Base-by-base conservation (phyloP, 2,888 invertebrate genomes). In the Rhagium mordax region DNA sequence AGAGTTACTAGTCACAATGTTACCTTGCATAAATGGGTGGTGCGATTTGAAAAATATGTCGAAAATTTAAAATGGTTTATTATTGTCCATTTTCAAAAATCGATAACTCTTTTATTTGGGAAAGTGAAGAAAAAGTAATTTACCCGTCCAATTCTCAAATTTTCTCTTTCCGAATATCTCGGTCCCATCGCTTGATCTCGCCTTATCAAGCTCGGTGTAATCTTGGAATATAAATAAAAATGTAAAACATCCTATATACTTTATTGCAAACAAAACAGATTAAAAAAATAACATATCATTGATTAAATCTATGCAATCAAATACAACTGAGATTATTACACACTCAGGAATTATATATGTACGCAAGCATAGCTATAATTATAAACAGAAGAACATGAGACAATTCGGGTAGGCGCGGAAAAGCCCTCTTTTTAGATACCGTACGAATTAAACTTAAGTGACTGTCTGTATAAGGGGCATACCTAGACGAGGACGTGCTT, bases 401-500 rank as follows among this genome's bases (percentile, higher is more conserved):
- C 2, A 65, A 41, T 21, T 7, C 15, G 6, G 65, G 53, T 20
- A 65, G 3, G 0, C n/a, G 10, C 3, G 65, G 65, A 29, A 33
- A 3, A n/a, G 21, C 7, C 13, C 65, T 53, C n/a, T 65, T 65
- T 13, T 29, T 65, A 13, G 53, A 33, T 29, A 41, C 1, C 1
- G 3, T 33, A 15, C 20, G 13, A 33, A 65, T 65, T 2, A 93
- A 86, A 41, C 89, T 91, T 67, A 94, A 86, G 85, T 96, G 96
- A 57, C 90, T 90, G 6, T 95, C 94, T 0, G 93, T 89, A 86
- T 96, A 96, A 0, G 96, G 96, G 0, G 96, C 96, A 89, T 96
- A 96, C 72, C 96, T 93, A 3, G 90, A 89, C 91, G 91, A 88
- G 77, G 90, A 90, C 55, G 93, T 79, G 74, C 91, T 91, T 87